phyloP scores from a whole-genome alignment of 2,888 invertebrate genomes.

The Hemithea aestivaria region DNA sequence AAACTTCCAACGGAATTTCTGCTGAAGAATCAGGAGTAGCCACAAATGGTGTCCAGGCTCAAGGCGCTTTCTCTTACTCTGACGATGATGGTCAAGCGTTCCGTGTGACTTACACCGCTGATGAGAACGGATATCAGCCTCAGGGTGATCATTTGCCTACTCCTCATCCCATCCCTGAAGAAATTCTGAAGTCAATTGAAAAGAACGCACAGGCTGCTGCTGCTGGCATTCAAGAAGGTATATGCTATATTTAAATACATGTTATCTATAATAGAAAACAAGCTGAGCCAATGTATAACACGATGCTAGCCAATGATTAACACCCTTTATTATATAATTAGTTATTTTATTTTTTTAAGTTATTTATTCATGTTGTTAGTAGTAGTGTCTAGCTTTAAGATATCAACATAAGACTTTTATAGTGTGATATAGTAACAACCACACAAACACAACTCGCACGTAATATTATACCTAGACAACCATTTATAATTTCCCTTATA shows the following conservation, averaged over 20 bases:
- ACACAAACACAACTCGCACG: too few species aligned
- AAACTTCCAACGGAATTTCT: constrained; percentile 69
- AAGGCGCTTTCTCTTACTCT: constrained; percentile 64
- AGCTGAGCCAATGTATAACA: too few species aligned
- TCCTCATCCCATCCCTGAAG: constrained; percentile 67
- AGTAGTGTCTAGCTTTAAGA: too few species aligned
- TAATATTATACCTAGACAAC: too few species aligned
- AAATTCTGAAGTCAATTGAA: constrained; percentile 65
- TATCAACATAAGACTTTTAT: too few species aligned
- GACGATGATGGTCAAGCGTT: constrained; percentile 67
- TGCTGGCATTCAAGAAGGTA: constrained; percentile 71
- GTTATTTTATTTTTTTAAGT: too few species aligned
- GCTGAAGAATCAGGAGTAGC: constrained; percentile 69
- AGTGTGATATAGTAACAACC: too few species aligned
- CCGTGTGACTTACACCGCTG: constrained; percentile 66
- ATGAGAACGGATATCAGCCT: constrained; percentile 67
- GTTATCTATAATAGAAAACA: constrained; percentile 1
- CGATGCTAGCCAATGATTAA: too few species aligned
- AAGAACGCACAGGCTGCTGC: constrained; percentile 67
- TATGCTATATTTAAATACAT: constrained; percentile 4
- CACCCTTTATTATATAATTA: too few species aligned
- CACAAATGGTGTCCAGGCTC: constrained; percentile 64
- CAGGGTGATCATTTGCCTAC: constrained; percentile 68
- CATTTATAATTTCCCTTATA: too few species aligned
- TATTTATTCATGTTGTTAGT: too few species aligned